Percentiles rank a stretch among this genome's conserved stretches.
These are phyloP conservation scores for Cossypha heuglini DNA, from an alignment of 2,797 vertebrate genomes.

Conservation along the genomic window DNA sequence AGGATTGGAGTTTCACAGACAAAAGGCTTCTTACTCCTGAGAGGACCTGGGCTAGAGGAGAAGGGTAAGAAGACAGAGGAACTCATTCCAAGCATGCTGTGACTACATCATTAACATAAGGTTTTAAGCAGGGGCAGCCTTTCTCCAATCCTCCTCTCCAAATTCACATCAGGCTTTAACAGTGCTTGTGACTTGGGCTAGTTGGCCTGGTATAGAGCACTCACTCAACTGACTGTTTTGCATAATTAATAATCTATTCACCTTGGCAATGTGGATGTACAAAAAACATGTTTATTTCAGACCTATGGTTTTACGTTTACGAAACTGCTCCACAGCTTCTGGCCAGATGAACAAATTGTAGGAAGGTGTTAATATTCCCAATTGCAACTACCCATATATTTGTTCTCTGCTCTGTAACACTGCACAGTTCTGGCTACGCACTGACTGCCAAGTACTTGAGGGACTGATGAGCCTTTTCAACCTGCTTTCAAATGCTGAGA, in stretches of 20 bases:
- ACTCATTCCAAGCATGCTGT: not conserved
- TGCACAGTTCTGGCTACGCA: not conserved
- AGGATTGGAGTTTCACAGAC: not conserved
- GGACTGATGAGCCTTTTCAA: not conserved
- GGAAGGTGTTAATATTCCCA: not conserved
- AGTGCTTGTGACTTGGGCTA: not conserved
- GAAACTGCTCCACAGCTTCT: not conserved
- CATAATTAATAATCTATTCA: not conserved
- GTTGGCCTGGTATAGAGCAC: not conserved
- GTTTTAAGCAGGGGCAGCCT: not conserved
- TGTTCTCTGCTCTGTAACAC: not conserved
- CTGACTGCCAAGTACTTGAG: not conserved
- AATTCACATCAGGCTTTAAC: not conserved
- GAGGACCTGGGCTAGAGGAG: not conserved
- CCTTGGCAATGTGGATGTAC: not conserved
- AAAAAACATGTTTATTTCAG: not conserved
- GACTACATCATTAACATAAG: not conserved
- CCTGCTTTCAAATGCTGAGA: not conserved
- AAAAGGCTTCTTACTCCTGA: not conserved
- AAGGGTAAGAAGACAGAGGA: not conserved
- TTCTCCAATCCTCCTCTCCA: not conserved
- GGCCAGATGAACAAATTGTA: not conserved
- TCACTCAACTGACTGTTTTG: not conserved
- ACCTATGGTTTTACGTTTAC: not conserved
- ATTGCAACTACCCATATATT: rapidly evolving